Base-by-base conservation (phyloP, 2,888 invertebrate species). In the Napeogenes sylphis region DNA sequence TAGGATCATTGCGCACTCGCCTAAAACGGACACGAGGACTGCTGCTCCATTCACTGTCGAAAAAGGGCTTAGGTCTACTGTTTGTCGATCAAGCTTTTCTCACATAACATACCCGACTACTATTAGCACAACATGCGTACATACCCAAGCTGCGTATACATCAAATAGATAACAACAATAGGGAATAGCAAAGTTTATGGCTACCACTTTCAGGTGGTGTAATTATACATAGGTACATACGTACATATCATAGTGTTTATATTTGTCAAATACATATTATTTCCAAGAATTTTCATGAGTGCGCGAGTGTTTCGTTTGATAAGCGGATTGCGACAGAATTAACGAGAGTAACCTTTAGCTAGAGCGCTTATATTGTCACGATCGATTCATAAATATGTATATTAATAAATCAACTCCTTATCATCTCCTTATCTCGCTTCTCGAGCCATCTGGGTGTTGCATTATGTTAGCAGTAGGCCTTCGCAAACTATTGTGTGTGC, bases 1-100 rank as follows among this genome's bases (percentile, higher is more conserved):
- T 90, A 90, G 90, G 89, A 90, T 86, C 87, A 86, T 89, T 88
- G 88, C 90, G 87, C 85, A 85, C 80, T 80, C 79, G 79, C 86
- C 88, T 87, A 86, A 75, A 90, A 87, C 85, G 87, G 88, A 87
- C 86, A 89, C 89, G 90, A 89, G 89, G 90, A 88, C 89, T 86
- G 80, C 85, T 79, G 75, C 84, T 79, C 87, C 87, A 83, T 80
- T 87, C 86, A 83, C 86, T 84, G 63, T 45, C 58, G 57, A 59
- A 67, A 65, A 65, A 65, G 65, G 67, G 58, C 61, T 47, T 68
- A 65, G 69, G 65, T 67, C 65, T 65, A 67, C 56, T 32, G 14
- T 47, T 47, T 47, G 38, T 46, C 45, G n/a, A 61, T 32, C 21
- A 21, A 21, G 21, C 33, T 12, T 56, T 55, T 55, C 56, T 42